Evolutionary conservation across 2,888 invertebrate species (phyloP), one percentile per base, ranked within the genome.

Genomic region (Drosophila acutilabella): DNA sequence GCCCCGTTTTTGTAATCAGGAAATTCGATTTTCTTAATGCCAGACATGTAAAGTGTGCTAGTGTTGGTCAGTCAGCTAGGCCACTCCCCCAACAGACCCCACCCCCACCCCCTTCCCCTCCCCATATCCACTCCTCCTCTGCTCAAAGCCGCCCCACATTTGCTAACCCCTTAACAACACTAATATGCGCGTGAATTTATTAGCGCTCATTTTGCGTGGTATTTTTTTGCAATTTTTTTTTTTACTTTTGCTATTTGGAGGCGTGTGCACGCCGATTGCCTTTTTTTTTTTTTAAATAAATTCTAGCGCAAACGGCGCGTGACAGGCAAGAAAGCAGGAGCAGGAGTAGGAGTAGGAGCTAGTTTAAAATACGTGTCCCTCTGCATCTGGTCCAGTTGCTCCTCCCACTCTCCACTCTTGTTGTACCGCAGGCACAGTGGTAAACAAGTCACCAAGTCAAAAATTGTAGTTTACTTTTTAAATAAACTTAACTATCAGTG

Each of bases 21-120:
- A 90, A 90, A 90, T 90, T 90, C 89, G 90, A 90, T 90, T 90
- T 90, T 90, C 80, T 88, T 88, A 89, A 89, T 86, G 83, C 80
- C 79, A 73, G 75, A 75, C 74, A 44, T 61, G 70, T 33, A 45
- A 11, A 50, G 18, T 48, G 30, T 45, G 16, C 10, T 33, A 48
- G 48, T 30, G 48, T 50, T 50, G 36, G 50, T 0, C 61, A 36
- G 50, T 13, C 36, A 11, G 4, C 20, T 23, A 23, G 23, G 23
- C 14, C 36, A 16, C 51, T 26, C 18, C 30, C n/a, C 30, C 26
- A 18, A 13, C 52, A 8, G 6, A 8, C 1, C 42, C 14, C 4
- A 30, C 23, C 18, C 18, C 11, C 18, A n/a, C n/a, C n/a, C n/a
- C n/a, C n/a, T n/a, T n/a, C n/a, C n/a, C n/a, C n/a, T n/a, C 1